These are phyloP conservation scores for Galeopsomyia nigrocyanea DNA, from an alignment of 2,888 invertebrate genomes.

Conservation along the genomic window DNA sequence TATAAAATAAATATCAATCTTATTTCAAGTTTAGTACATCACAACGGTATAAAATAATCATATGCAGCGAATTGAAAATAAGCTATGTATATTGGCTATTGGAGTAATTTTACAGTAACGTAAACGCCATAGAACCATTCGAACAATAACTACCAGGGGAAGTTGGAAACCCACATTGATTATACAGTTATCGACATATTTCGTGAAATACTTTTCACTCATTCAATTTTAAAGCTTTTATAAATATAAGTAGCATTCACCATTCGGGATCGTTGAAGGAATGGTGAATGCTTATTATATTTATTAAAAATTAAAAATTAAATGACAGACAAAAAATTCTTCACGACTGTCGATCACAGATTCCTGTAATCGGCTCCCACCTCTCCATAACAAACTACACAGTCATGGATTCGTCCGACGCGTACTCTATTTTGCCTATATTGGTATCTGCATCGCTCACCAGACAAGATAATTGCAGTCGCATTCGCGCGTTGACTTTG, in stretches of 20 bases:
- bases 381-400: slow-evolving; percentile 45
- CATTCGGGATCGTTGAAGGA: no score
- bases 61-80: slow-evolving; percentile 34
- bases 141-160: background rate
- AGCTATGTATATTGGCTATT: slow-evolving; percentile 36
- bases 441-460: slow-evolving; percentile 22
- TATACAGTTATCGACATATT: background rate
- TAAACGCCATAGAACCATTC: background rate
- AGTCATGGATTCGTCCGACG: slow-evolving; percentile 30
- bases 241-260: no score
- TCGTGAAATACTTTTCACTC: no score
- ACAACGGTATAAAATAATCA: slow-evolving; percentile 28
- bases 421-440: background rate
- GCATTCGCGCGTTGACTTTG: slow-evolving; percentile 63
- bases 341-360: no score
- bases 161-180: no score
- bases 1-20: slow-evolving; percentile 38
- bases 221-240: no score
- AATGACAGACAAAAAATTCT: no score
- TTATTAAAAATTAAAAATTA: slow-evolving; percentile 37
- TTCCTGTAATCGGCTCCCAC: no score
- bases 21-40: slow-evolving; percentile 10
- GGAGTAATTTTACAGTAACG: slow-evolving; percentile 32
- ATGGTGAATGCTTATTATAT: no score
- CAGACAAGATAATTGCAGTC: slow-evolving; percentile 64